phyloP scores from a whole-genome alignment of 2,888 invertebrate genomes.

The Clepsis dumicolana region DNA sequence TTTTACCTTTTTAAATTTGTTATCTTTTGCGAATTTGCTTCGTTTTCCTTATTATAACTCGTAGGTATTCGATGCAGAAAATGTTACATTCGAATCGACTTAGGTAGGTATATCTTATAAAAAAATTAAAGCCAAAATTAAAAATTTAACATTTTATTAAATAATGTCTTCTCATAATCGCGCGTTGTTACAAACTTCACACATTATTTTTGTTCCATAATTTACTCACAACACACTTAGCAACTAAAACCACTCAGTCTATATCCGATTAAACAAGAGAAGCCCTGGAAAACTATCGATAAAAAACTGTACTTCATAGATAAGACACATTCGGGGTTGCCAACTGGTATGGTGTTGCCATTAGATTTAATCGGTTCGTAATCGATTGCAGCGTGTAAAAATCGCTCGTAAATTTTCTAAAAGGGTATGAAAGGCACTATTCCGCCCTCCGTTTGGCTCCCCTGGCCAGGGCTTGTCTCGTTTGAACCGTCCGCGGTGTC shows the following conservation, averaged over 20 bases:
- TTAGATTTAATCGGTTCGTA: conserved; percentile 13
- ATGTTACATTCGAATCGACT: not conserved
- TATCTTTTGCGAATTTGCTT: too few relatives aligned
- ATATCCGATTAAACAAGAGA: conserved; percentile 72
- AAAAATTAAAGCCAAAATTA: conserved; percentile 33
- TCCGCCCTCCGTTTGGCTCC: conserved; percentile 29
- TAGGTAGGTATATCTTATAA: not conserved
- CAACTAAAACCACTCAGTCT: conserved; percentile 75
- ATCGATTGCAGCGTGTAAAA: conserved; percentile 28
- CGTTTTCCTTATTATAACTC: too few relatives aligned
- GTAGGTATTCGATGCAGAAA: too few relatives aligned
- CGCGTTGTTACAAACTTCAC: conserved; percentile 76
- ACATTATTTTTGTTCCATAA: conserved; percentile 82
- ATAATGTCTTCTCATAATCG: conserved; percentile 75
- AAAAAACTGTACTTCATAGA: conserved; percentile 23
- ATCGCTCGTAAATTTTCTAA: conserved; percentile 45
- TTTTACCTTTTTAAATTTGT: too few relatives aligned
- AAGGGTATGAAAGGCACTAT: conserved; percentile 43
- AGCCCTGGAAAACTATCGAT: conserved; percentile 49
- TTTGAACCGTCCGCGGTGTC: conserved; percentile 59
- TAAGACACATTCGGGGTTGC: conserved; percentile 24
- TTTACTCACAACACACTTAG: conserved; percentile 79
- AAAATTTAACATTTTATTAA: conserved; percentile 84
- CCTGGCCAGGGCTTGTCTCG: conserved; percentile 60
- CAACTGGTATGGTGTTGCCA: conserved; percentile 26